Evolutionary conservation across 2,888 invertebrate species (phyloP), one percentile per base, ranked within the genome.

Genomic region (Ophion obscuratus): DNA sequence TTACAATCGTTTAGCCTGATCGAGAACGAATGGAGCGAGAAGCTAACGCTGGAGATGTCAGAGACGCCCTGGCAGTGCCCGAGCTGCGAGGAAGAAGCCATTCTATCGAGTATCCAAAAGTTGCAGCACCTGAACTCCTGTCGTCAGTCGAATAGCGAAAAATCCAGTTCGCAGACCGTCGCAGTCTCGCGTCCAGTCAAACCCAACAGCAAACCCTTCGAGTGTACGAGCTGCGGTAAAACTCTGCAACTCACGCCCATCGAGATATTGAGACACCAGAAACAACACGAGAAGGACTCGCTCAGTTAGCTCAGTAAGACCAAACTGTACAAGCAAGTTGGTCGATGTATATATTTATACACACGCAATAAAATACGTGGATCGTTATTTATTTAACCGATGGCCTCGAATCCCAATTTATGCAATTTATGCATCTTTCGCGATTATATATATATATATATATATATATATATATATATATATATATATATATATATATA

Each of bases 181-280:
- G 93, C 40, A 40, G 40, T 90, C 84, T 87, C 79, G 40, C 66
- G 73, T 67, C 82, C 84, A 4, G 87, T 88, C 17, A 95, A 95
- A 90, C 92, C 96, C 79, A 97, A 97, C 92, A 95, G 95, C 0
- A 95, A 95, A 92, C 94, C 95, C 66, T 98, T 96, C 94, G 95
- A 95, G 88, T 99, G 99, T 93, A 95, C 96, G 11, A 95, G 94
- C 89, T 99, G 99, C 94, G 94, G 95, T 2, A 95, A 96, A 89
- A 95, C 95, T 6, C 94, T 98, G 82, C 95, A 96, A 90, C 94
- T 98, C 88, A 97, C 97, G 14, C 96, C 97, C 5, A 97, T 97
- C 31, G 98, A 99, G 93, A 97, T 98, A 92, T 95, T 99, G 87
- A 97, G 96, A 90, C 99, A 99, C 94, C 98, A 96, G 92, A 97